phyloP scores from a whole-genome alignment of 1,140 invertebrate species.

The Magallana ariakensis region DNA sequence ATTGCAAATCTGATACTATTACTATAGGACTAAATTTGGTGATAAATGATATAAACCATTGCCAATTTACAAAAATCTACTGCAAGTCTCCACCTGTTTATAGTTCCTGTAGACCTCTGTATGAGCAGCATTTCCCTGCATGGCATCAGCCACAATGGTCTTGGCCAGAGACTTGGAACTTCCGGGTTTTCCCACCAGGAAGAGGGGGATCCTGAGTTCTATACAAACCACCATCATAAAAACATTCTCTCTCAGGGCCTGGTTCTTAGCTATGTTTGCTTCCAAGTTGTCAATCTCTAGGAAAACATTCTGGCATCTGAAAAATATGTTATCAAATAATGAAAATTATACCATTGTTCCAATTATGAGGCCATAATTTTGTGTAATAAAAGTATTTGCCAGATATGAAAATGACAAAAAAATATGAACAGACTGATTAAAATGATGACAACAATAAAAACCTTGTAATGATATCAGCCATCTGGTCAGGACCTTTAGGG shows the following conservation, averaged over 20 bases:
- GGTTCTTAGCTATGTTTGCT: slow-evolving; percentile 73
- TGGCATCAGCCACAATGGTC: slow-evolving; percentile 73
- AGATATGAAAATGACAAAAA: no score
- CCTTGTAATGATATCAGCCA: background rate
- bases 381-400: no score
- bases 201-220: slow-evolving; percentile 74
- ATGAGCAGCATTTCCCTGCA: slow-evolving; percentile 70
- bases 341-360: no score
- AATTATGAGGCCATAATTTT: no score
- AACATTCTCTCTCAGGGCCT: slow-evolving; percentile 75
- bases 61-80: no score
- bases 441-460: background rate
- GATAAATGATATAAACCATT: no score
- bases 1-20: no score
- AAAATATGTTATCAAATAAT: no score
- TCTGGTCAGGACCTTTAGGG: background rate
- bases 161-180: slow-evolving; percentile 77
- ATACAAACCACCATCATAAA: slow-evolving; percentile 77
- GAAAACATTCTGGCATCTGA: slow-evolving; percentile 73
- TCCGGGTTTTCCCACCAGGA: slow-evolving; percentile 76
- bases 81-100: slow-evolving; percentile 62
- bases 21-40: no score
- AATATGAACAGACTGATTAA: no score
- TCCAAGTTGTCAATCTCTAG: slow-evolving; percentile 68
- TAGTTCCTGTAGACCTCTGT: slow-evolving; percentile 67